Evolutionary conservation across 2,113 vertebrate genomes (phyloP).

Genomic region (Psittacara wagleri): DNA sequence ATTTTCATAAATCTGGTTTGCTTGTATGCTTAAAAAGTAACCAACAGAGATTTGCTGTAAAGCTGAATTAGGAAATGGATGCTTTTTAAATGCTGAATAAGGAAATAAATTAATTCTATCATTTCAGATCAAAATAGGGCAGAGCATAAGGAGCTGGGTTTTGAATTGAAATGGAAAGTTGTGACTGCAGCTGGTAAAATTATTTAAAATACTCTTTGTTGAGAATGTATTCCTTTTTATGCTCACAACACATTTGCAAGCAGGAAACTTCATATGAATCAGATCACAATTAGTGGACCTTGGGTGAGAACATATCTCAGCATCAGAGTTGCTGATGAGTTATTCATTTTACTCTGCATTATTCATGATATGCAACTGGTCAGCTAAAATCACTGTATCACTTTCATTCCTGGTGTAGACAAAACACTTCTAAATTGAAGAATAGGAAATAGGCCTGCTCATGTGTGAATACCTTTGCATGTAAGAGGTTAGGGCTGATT

Average conservation of each 20-base stretch:
- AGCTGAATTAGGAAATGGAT: slow-evolving; percentile 15
- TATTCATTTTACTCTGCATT: slow-evolving; percentile 54
- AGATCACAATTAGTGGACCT: slow-evolving; percentile 40
- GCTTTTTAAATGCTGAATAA: slow-evolving; percentile 12
- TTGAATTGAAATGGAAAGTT: slow-evolving; percentile 29
- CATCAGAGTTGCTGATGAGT: slow-evolving; percentile 24
- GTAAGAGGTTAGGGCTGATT: neutral
- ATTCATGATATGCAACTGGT: slow-evolving; percentile 52
- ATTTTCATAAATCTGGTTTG: slow-evolving; percentile 1
- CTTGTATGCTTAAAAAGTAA: neutral
- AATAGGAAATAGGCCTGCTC: neutral
- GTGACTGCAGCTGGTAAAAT: neutral
- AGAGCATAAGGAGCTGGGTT: neutral
- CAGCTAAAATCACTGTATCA: slow-evolving; percentile 1
- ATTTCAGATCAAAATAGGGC: slow-evolving; percentile 21
- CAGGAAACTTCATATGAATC: neutral
- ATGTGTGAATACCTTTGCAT: neutral
- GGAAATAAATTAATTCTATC: slow-evolving; percentile 11
- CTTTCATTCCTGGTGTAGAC: slow-evolving; percentile 9
- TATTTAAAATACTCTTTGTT: neutral
- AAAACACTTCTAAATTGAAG: neutral
- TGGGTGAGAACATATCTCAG: slow-evolving; percentile 25
- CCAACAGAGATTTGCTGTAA: neutral
- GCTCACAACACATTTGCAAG: neutral
- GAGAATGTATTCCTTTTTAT: neutral